Evolutionary conservation across 2,113 vertebrate species (phyloP).

Genomic region (Tonatia bakeri): DNA sequence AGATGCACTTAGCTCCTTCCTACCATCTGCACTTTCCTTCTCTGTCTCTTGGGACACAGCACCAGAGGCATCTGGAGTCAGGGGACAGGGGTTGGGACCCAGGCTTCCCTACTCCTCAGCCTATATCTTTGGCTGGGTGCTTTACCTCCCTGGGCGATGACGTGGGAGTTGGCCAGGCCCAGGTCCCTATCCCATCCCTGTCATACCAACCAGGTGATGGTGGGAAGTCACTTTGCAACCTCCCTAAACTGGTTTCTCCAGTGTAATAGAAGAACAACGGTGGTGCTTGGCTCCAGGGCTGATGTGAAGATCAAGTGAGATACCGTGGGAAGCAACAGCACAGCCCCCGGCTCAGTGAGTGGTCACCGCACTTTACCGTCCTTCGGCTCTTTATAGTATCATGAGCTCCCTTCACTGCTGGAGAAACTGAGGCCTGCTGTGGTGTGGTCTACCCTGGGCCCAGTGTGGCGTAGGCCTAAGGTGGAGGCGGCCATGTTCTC

Average conservation of each 20-base stretch:
- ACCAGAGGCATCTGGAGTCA: not conserved
- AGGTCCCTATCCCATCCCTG: not conserved
- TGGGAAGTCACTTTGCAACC: not conserved
- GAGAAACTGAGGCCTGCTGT: not conserved
- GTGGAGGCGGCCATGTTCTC: not conserved
- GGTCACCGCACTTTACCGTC: fast-evolving
- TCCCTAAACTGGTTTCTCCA: not conserved
- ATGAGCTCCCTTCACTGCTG: not conserved
- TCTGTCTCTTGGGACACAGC: not conserved
- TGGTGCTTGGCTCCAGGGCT: fast-evolving
- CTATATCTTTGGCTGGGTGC: not conserved
- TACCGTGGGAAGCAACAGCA: not conserved
- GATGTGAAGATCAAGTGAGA: not conserved
- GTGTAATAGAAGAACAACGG: fast-evolving
- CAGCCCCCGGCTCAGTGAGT: too few species aligned
- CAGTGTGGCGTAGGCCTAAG: not conserved
- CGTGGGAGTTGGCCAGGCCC: not conserved
- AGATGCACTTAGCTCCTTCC: not conserved
- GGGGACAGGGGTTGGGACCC: not conserved
- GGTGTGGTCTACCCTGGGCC: not conserved
- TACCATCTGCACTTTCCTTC: not conserved
- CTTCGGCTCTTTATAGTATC: not conserved
- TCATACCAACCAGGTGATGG: not conserved
- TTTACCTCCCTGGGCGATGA: not conserved
- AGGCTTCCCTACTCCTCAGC: not conserved